A percentile compares a stretch with the other conserved stretches of the same genome.
Conservation (phyloP, 2,113 vertebrate species). For the Monopterus albus region DNA sequence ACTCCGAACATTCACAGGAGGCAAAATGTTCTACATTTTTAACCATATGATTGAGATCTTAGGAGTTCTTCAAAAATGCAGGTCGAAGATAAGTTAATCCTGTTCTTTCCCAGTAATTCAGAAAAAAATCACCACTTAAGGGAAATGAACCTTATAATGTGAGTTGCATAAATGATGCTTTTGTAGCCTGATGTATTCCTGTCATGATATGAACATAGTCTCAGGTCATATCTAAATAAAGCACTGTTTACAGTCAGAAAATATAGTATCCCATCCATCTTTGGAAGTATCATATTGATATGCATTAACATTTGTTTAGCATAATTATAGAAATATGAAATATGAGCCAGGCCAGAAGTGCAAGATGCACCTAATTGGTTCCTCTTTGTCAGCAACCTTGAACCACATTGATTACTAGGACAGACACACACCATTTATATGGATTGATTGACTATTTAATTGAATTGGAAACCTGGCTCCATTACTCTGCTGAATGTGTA, state of each 20-base stretch:
- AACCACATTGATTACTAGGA: not conserved
- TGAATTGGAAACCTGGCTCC: conserved; percentile 19
- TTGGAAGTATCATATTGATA: not conserved
- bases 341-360: not conserved
- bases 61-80: not conserved
- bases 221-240: not conserved
- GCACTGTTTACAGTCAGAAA: not conserved
- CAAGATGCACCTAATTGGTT: not conserved
- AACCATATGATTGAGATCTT: not conserved
- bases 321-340: too few species aligned
- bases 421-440: not conserved
- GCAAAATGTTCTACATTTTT: not conserved
- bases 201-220: not conserved
- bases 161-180: conserved; percentile 8
- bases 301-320: not conserved
- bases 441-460: conserved; percentile 24
- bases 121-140: conserved; percentile 15
- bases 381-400: not conserved
- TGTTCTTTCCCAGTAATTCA: not conserved
- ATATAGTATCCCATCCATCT: not conserved
- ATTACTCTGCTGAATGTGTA: conserved; percentile 22
- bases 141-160: not conserved
- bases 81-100: not conserved
- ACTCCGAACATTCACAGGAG: conserved; percentile 19
- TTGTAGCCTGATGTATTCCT: conserved; percentile 15